These are phyloP conservation scores for Sebastes nivosus DNA, from an alignment of 2,797 vertebrate genomes.

Conservation along the genomic window DNA sequence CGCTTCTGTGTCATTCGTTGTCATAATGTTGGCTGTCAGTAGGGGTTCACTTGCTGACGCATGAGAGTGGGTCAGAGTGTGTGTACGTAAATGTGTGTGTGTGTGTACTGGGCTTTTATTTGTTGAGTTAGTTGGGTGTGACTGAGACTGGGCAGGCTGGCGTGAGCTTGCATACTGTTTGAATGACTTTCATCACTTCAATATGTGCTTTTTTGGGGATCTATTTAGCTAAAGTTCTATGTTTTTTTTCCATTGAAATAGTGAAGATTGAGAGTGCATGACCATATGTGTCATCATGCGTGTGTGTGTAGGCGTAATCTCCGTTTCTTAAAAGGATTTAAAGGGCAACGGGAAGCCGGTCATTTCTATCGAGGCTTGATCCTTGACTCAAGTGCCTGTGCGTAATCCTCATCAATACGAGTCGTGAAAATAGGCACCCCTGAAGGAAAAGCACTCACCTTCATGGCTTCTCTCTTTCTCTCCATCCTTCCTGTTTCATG, in stretches of 20 bases:
- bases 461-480: neutral
- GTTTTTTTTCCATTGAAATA: neutral
- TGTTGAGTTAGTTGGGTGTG: neutral
- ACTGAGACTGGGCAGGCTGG: neutral
- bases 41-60: slow-evolving; percentile 61
- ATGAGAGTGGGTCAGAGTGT: slow-evolving; percentile 46
- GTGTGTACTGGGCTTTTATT: slow-evolving; percentile 19
- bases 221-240: neutral
- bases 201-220: neutral
- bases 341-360: slow-evolving; percentile 62
- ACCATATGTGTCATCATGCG: slow-evolving; percentile 17
- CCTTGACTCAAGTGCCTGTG: slow-evolving; percentile 49
- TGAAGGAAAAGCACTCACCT: slow-evolving; percentile 34
- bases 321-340: slow-evolving; percentile 73
- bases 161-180: neutral
- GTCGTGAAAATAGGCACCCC: slow-evolving; percentile 26
- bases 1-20: slow-evolving; percentile 52
- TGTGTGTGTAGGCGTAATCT: slow-evolving; percentile 50
- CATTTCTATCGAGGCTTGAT: slow-evolving; percentile 56
- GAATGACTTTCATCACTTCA: neutral
- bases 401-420: slow-evolving; percentile 58
- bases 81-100: neutral
- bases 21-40: slow-evolving; percentile 50
- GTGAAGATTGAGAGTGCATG: neutral
- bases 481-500: neutral